Evolutionary conservation across 2,797 vertebrate genomes (phyloP).

Genomic region (Sebastes steindachneri): DNA sequence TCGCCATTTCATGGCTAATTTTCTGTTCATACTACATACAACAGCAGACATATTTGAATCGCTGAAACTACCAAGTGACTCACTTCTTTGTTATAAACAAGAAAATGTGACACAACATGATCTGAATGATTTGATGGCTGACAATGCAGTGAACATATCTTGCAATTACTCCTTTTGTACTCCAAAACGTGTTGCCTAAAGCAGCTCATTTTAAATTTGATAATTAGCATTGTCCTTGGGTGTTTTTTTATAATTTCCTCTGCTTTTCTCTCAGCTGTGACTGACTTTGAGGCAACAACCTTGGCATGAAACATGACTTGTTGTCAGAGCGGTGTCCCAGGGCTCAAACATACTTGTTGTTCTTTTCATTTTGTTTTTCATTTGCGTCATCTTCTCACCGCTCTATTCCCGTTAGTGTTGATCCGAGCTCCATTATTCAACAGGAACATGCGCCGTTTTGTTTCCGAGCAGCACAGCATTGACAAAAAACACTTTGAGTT

Average conservation of each 20-base stretch:
- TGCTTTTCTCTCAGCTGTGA: not conserved
- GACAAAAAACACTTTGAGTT: slow-evolving; percentile 1
- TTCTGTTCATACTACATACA: not conserved
- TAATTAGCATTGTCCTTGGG: not conserved
- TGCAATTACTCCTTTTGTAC: not conserved
- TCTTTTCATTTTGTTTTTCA: not conserved
- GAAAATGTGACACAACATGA: not conserved
- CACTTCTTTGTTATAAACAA: not conserved
- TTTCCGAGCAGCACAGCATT: not conserved
- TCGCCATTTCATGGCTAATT: not conserved
- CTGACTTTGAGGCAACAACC: not conserved
- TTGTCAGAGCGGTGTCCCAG: not conserved
- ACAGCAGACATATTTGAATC: not conserved
- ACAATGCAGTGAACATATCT: not conserved
- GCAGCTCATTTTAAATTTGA: not conserved
- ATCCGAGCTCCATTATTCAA: not conserved
- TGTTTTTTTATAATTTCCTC: not conserved
- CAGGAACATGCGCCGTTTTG: not conserved
- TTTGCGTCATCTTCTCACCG: not conserved
- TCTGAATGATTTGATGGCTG: not conserved
- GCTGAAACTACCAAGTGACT: not conserved
- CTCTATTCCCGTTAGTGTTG: not conserved
- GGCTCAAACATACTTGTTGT: not conserved
- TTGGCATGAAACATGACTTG: not conserved
- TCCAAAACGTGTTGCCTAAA: not conserved